Percentiles rank a stretch among this genome's conserved stretches.
Evolutionary conservation across 2,113 vertebrate species (phyloP).

Genomic region (Tautogolabrus adspersus): DNA sequence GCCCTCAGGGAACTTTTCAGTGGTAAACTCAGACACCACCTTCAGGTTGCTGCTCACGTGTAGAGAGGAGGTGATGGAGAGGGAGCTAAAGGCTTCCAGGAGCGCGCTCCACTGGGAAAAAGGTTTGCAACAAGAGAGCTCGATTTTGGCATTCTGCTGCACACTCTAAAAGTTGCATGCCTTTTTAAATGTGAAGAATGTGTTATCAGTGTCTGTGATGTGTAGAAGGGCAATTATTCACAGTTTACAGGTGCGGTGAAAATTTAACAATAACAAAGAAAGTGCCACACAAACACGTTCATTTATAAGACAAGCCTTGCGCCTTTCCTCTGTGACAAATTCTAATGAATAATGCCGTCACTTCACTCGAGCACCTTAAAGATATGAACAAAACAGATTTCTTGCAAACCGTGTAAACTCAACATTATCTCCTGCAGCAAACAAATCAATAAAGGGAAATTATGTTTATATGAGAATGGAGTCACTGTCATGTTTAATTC

Average conservation of each 20-base stretch:
- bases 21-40: neutral
- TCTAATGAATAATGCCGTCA: constrained; percentile 26
- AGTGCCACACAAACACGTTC: neutral
- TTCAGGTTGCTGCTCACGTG: neutral
- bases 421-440: constrained; percentile 4
- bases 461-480: constrained; percentile 14
- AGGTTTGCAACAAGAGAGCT: neutral
- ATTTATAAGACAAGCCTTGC: neutral
- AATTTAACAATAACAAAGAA: neutral
- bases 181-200: neutral
- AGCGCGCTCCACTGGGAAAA: neutral
- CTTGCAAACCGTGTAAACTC: neutral
- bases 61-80: neutral
- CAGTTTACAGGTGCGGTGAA: neutral
- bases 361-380: constrained; percentile 2
- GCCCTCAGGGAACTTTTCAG: neutral
- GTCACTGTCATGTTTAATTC: constrained; percentile 21
- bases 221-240: constrained; percentile 5
- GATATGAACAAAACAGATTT: constrained; percentile 21
- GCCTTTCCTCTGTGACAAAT: neutral
- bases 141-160: neutral
- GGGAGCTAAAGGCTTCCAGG: neutral
- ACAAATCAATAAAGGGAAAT: constrained; percentile 18
- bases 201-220: constrained; percentile 1
- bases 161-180: neutral